These are phyloP conservation scores for Apus apus DNA, from an alignment of 2,113 vertebrate genomes.

Conservation along the genomic window DNA sequence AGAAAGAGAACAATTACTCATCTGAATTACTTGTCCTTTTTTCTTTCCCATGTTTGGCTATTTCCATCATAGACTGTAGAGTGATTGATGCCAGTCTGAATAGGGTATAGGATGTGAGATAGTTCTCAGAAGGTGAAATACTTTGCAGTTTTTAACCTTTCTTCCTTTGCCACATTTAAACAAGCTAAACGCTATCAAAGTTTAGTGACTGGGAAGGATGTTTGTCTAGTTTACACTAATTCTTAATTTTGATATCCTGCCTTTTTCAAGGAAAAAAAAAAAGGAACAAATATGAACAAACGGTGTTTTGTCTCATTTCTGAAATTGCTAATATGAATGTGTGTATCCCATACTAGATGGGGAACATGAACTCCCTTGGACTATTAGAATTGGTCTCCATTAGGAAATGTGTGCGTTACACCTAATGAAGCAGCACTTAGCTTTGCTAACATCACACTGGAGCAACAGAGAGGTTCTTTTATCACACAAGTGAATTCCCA, in stretches of 20 bases:
- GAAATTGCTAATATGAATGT: background rate
- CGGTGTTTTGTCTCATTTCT: background rate
- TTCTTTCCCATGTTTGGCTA: background rate
- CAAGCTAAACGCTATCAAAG: background rate
- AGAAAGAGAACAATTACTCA: background rate
- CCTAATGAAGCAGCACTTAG: conserved; percentile 40
- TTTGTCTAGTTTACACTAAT: background rate
- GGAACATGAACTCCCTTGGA: background rate
- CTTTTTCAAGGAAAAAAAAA: background rate
- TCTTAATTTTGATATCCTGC: background rate
- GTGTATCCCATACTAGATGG: background rate
- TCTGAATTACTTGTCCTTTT: background rate
- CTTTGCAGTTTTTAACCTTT: background rate
- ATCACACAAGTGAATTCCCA: conserved; percentile 32
- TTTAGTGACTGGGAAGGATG: background rate
- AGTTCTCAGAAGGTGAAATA: background rate
- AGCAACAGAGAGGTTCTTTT: background rate
- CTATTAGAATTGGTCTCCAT: background rate
- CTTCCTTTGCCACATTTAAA: background rate
- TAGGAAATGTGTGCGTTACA: background rate
- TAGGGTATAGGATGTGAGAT: background rate
- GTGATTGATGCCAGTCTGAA: background rate
- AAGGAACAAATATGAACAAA: background rate
- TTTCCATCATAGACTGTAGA: background rate
- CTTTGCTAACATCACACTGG: background rate